Evolutionary conservation across 2,113 vertebrate species (phyloP).

Genomic region (Thunnus thynnus): DNA sequence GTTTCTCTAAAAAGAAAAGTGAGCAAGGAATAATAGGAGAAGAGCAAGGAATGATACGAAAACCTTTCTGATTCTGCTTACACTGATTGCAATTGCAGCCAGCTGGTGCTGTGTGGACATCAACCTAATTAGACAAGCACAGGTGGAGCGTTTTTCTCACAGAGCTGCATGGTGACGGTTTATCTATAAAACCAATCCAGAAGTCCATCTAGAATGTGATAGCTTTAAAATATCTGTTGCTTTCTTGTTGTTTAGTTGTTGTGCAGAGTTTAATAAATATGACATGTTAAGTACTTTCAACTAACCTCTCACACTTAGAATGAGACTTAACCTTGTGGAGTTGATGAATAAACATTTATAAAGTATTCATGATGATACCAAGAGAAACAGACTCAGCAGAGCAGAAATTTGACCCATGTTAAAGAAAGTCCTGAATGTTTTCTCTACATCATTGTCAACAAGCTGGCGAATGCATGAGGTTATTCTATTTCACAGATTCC

Average conservation of each 20-base stretch:
- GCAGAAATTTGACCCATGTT: slow-evolving; percentile 37
- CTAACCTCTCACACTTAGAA: not conserved
- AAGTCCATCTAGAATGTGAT: not conserved
- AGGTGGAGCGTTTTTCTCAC: slow-evolving; percentile 28
- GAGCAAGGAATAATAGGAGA: not conserved
- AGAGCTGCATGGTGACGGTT: not conserved
- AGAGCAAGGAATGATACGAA: not conserved
- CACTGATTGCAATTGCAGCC: slow-evolving; percentile 43
- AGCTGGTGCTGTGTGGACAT: slow-evolving; percentile 58
- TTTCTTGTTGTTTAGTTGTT: not conserved
- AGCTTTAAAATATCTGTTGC: not conserved
- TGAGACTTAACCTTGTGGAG: not conserved
- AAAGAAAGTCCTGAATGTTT: slow-evolving; percentile 40
- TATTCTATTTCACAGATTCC: slow-evolving; percentile 41
- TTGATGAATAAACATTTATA: not conserved
- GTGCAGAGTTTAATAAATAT: not conserved
- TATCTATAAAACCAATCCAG: not conserved
- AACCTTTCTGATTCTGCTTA: not conserved
- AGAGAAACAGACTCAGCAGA: slow-evolving; percentile 16
- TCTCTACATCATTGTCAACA: slow-evolving; percentile 41
- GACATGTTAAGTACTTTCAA: not conserved
- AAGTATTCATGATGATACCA: slow-evolving; percentile 11
- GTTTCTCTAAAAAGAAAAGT: not conserved
- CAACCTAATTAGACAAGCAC: slow-evolving; percentile 21
- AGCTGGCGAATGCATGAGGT: slow-evolving; percentile 18